phyloP scores from a whole-genome alignment of 2,113 vertebrate species.

The Dromas ardeola region DNA sequence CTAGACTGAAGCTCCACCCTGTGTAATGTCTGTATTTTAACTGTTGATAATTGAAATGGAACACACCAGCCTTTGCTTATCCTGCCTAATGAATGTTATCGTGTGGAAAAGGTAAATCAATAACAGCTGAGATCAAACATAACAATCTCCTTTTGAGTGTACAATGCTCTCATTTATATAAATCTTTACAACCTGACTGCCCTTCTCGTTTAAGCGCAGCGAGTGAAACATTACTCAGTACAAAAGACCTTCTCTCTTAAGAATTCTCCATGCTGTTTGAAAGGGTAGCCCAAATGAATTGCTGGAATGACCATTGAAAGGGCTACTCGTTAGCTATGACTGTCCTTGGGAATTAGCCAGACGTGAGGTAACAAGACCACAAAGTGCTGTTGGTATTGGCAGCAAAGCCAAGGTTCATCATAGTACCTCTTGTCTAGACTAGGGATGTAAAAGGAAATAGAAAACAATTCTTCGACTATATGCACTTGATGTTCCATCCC shows the following conservation, averaged over 20 bases:
- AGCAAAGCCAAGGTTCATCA: slow-evolving; percentile 52
- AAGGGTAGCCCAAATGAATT: slow-evolving; percentile 41
- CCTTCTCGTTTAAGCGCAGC: not conserved
- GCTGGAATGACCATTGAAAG: slow-evolving; percentile 56
- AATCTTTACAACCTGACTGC: slow-evolving; percentile 63
- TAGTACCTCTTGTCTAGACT: slow-evolving; percentile 68
- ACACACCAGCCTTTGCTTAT: slow-evolving; percentile 63
- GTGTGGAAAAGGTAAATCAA: slow-evolving; percentile 75
- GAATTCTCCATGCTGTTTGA: slow-evolving; percentile 20
- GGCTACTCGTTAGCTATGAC: slow-evolving; percentile 56
- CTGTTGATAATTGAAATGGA: slow-evolving; percentile 66
- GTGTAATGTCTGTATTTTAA: slow-evolving; percentile 45
- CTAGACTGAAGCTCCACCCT: slow-evolving; percentile 47
- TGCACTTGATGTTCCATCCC: not conserved
- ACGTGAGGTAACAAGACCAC: slow-evolving; percentile 50
- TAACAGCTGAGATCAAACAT: slow-evolving; percentile 74
- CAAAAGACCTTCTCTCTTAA: slow-evolving; percentile 49
- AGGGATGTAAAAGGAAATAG: slow-evolving; percentile 61
- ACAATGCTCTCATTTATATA: slow-evolving; percentile 75
- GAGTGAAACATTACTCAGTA: not conserved
- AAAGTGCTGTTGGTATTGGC: slow-evolving; percentile 66
- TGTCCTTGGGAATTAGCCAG: slow-evolving; percentile 63
- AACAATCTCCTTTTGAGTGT: slow-evolving; percentile 65
- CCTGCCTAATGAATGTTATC: slow-evolving; percentile 74
- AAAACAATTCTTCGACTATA: slow-evolving; percentile 62